Base-by-base conservation (phyloP, 2,888 invertebrate species). In the Aromia moschata region DNA sequence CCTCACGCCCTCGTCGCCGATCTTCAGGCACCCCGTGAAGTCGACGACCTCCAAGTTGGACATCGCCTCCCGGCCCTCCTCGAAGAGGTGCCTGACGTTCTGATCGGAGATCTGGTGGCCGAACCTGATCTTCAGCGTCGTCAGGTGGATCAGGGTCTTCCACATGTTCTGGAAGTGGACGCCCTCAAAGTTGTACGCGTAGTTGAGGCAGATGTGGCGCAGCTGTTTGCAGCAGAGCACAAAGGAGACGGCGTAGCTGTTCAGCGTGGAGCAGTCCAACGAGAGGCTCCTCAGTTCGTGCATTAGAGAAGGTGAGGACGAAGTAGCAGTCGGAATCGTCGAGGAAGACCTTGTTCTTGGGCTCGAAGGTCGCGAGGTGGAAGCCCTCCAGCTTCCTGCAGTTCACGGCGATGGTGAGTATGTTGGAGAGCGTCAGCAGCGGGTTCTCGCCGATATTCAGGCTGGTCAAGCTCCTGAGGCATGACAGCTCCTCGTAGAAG, bases 11-110 rank as follows among this genome's bases (percentile, higher is more conserved):
- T 17, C 49, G 4, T 57, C 41, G 12, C 56, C 46, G 12, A 66
- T 31, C 51, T 62, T 60, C 0, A 49, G 43, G 41, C 63, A 66
- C 2, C 66, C 66, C 1, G 66, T 66, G 10, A 64, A 59, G 46
- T 66, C 66, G 1, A 62, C 9, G 1, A 58, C 54, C 43, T 61
- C 62, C 31, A 66, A 33, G 3, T 58, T 49, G 1, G 17, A 31
- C 38, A 64, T 33, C 1, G 33, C 51, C 2, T 59, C 40, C 17
- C 12, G 54, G 3, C 62, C 63, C 1, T 62, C 45, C 7, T 45
- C 41, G 11, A 66, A 66, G 4, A 64, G 52, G 11, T 38, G 45
- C n/a, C 20, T 56, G 1, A 61, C 16, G 40, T 62, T 52, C 15
- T 17, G 4, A 38, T 62, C 64, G 2, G 10, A 40, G 10, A 66